phyloP scores from a whole-genome alignment of 2,113 vertebrate genomes.

The Eolophus roseicapilla region DNA sequence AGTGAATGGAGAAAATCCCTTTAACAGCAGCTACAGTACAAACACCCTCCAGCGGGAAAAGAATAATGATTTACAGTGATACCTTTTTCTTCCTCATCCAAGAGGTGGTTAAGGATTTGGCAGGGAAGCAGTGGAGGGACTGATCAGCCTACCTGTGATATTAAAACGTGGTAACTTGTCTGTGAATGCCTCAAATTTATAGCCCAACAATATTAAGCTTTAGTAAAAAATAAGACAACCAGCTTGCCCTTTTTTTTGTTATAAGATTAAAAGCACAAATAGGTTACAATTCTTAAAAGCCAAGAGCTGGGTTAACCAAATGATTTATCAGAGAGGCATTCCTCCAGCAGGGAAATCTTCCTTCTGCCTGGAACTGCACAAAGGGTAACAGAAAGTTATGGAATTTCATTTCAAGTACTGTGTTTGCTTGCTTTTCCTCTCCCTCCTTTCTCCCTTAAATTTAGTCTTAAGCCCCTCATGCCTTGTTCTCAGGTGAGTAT shows the following conservation, averaged over 20 bases:
- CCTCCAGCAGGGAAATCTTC: not conserved
- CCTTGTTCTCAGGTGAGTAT: not conserved
- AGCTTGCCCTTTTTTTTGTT: not conserved
- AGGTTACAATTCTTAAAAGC: not conserved
- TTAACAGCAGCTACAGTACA: not conserved
- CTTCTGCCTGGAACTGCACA: not conserved
- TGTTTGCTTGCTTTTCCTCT: not conserved
- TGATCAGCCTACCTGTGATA: not conserved
- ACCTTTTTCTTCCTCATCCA: constrained; percentile 4
- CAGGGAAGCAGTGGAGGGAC: not conserved
- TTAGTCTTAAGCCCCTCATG: not conserved
- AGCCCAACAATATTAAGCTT: not conserved
- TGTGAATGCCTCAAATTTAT: not conserved
- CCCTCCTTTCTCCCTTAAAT: not conserved
- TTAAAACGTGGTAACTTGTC: not conserved
- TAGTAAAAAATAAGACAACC: not conserved
- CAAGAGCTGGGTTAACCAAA: not conserved
- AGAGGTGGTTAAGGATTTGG: constrained; percentile 10
- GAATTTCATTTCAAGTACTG: not conserved
- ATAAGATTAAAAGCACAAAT: not conserved
- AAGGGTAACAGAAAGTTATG: not conserved
- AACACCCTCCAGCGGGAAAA: not conserved
- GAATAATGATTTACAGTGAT: not conserved
- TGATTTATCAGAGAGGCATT: not conserved
- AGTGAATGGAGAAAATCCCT: constrained; percentile 3